Conservation (phyloP, 1,140 invertebrate genomes). For the Metaphire vulgaris region DNA sequence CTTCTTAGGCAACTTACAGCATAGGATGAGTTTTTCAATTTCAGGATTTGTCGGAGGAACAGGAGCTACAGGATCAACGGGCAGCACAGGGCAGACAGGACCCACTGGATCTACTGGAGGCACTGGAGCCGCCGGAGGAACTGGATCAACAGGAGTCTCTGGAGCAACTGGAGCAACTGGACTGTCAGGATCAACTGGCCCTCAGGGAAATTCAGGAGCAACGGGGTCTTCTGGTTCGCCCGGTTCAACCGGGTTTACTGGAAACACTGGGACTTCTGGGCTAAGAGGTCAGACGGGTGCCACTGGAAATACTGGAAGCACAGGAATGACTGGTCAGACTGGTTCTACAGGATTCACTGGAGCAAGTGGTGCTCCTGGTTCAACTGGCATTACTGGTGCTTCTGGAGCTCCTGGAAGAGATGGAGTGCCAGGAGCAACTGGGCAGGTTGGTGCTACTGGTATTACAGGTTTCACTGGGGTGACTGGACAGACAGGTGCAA, state of each 20-base stretch:
- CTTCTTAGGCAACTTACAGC: too few species aligned
- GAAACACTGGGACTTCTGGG: constrained; percentile 67
- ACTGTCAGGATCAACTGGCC: constrained; percentile 62
- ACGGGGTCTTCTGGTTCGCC: constrained; percentile 38
- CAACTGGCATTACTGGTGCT: background rate
- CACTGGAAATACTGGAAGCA: constrained; percentile 6
- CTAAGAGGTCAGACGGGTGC: constrained; percentile 36
- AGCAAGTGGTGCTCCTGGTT: background rate
- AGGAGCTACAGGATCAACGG: background rate
- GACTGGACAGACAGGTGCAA: background rate
- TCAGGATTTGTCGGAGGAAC: constrained; percentile 5
- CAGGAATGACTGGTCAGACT: constrained; percentile 10
- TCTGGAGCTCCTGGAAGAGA: background rate
- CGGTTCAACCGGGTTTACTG: constrained; percentile 51
- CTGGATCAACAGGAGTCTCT: constrained; percentile 57
- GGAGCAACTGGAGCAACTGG: constrained; percentile 78
- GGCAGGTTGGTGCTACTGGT: background rate
- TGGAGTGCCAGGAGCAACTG: background rate
- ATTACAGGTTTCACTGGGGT: background rate
- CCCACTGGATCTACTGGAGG: background rate
- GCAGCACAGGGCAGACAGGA: background rate
- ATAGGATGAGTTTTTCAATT: too few species aligned
- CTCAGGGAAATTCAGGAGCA: constrained; percentile 61
- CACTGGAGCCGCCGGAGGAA: constrained; percentile 58
- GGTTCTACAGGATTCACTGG: background rate